Conservation (phyloP, 2,888 invertebrate genomes). For the Hylaea fasciaria region DNA sequence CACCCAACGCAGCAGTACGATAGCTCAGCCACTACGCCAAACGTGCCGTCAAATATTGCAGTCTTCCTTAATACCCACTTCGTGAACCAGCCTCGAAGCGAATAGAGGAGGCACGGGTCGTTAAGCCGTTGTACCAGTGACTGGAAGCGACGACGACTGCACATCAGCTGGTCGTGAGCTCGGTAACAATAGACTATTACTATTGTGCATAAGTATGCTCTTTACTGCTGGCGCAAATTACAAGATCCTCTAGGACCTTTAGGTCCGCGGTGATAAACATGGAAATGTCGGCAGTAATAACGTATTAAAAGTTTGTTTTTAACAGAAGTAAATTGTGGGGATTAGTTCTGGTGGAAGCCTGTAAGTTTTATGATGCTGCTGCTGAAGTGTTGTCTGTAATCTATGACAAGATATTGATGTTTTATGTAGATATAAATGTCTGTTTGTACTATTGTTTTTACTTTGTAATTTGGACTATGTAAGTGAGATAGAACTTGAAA, state of each 20-base stretch:
- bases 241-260: conserved; percentile 28
- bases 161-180: conserved; percentile 75
- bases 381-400: too few relatives aligned
- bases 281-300: background rate
- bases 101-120: conserved; percentile 23
- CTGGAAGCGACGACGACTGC: conserved; percentile 47
- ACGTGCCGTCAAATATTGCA: too few relatives aligned
- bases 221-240: conserved; percentile 50
- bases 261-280: conserved; percentile 5
- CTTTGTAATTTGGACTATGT: too few relatives aligned
- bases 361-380: too few relatives aligned
- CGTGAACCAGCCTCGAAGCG: conserved; percentile 14
- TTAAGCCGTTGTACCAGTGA: conserved; percentile 23
- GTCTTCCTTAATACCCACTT: conserved; percentile 4
- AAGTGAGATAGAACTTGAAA: too few relatives aligned
- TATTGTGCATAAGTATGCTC: conserved; percentile 63
- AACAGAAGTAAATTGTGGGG: background rate
- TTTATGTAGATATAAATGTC: too few relatives aligned
- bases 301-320: too few relatives aligned
- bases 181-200: conserved; percentile 78
- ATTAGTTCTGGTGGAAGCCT: too few relatives aligned
- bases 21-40: too few relatives aligned
- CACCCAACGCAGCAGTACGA: too few relatives aligned
- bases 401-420: too few relatives aligned
- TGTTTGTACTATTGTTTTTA: too few relatives aligned